phyloP scores from a whole-genome alignment of 2,888 invertebrate species.

The Ariolimax columbianus region DNA sequence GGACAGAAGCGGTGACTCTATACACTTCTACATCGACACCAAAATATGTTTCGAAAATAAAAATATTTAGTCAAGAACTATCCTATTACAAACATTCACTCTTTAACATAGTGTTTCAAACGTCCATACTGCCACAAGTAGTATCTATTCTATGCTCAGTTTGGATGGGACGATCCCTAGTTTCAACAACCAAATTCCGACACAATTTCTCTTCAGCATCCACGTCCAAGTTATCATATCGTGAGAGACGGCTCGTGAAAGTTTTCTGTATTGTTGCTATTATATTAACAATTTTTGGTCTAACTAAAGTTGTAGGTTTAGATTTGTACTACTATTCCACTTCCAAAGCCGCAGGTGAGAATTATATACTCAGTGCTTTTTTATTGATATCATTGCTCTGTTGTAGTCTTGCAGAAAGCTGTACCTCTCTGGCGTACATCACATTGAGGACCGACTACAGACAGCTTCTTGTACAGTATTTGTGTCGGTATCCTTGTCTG shows the following conservation, averaged over 20 bases:
- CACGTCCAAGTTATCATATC: neutral
- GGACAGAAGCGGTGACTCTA: neutral
- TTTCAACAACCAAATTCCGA: neutral
- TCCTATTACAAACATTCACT: neutral
- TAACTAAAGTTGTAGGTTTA: constrained; percentile 12
- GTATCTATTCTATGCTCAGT: neutral
- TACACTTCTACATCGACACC: neutral
- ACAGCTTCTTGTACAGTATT: no score
- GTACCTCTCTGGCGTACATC: no score
- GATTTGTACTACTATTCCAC: no score
- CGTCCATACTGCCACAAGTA: neutral
- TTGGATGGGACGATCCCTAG: constrained; percentile 4
- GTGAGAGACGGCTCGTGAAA: neutral
- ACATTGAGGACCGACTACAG: no score
- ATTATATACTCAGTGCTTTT: no score
- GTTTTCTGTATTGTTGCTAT: neutral
- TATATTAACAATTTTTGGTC: neutral
- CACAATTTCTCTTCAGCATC: neutral
- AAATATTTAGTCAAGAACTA: neutral
- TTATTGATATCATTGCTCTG: no score
- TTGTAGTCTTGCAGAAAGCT: no score
- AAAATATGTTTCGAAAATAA: neutral
- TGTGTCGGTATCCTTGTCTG: no score
- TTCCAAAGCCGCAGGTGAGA: no score
- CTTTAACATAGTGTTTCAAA: neutral